phyloP scores from a whole-genome alignment of 2,888 invertebrate genomes.

The Lepetodrilus schrolli region DNA sequence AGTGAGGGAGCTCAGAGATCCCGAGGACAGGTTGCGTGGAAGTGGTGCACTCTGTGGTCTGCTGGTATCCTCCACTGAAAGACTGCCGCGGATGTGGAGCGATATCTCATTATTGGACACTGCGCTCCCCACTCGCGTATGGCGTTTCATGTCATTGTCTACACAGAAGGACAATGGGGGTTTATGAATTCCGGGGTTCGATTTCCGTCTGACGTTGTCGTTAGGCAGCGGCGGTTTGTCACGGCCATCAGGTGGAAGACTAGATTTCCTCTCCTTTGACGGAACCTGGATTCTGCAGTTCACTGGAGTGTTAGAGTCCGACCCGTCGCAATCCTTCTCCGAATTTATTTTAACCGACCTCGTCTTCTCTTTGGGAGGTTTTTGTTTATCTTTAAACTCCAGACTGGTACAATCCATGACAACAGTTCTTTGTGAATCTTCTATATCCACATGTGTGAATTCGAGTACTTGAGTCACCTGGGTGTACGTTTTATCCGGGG shows the following conservation, averaged over 20 bases:
- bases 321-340: too few species aligned
- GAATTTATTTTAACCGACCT: too few species aligned
- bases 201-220: conserved; percentile 32
- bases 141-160: neutral
- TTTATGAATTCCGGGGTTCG: conserved; percentile 31
- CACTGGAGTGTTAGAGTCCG: too few species aligned
- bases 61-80: conserved; percentile 39
- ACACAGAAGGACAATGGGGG: neutral
- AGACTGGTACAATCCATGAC: neutral
- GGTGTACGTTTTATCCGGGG: too few species aligned
- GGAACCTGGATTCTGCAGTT: too few species aligned
- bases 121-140: neutral
- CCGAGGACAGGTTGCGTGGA: conserved; percentile 45
- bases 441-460: too few species aligned
- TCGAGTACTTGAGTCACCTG: too few species aligned
- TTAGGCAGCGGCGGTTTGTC: neutral
- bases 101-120: conserved; percentile 41
- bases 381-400: neutral
- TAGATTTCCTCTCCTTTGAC: neutral
- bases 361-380: neutral
- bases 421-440: neutral
- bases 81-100: conserved; percentile 42
- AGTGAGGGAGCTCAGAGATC: conserved; percentile 59
- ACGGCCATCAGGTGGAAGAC: neutral
- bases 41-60: conserved; percentile 49